Percentiles rank a stretch among this genome's conserved stretches.
Evolutionary conservation across 2,888 invertebrate species (phyloP).

Genomic region (Luffia ferchaultella): DNA sequence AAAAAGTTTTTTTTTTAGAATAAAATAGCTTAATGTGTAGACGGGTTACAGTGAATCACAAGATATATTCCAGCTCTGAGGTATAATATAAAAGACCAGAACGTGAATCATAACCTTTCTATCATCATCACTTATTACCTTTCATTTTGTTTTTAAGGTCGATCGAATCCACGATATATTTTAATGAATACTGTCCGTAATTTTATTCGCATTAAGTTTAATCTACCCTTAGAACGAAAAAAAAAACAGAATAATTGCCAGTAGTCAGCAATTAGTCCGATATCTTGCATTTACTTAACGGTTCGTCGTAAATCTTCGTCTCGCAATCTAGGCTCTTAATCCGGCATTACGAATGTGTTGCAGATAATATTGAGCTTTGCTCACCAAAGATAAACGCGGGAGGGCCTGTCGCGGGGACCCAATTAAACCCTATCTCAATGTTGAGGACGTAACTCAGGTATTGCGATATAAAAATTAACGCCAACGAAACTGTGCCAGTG

Average conservation of each 20-base stretch:
- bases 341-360: conserved; percentile 37
- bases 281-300: not conserved
- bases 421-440: conserved; percentile 42
- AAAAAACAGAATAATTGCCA: too few species aligned
- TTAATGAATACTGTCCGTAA: too few species aligned
- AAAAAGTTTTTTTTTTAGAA: too few species aligned
- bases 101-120: not conserved
- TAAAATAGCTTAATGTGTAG: too few species aligned
- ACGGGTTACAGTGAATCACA: not conserved
- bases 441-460: conserved; percentile 25
- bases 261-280: not conserved
- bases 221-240: too few species aligned
- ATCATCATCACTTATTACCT: not conserved
- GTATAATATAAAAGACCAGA: not conserved
- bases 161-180: too few species aligned
- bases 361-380: conserved; percentile 41
- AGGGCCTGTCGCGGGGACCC: conserved; percentile 46
- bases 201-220: too few species aligned
- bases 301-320: conserved; percentile 17
- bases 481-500: conserved; percentile 4
- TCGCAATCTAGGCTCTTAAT: conserved; percentile 28
- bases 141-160: too few species aligned
- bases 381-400: conserved; percentile 33
- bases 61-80: not conserved
- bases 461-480: conserved; percentile 55